Evolutionary conservation across 1,140 invertebrate genomes (phyloP), one percentile per base, ranked within the genome.

Genomic region (Drosophila littoralis): DNA sequence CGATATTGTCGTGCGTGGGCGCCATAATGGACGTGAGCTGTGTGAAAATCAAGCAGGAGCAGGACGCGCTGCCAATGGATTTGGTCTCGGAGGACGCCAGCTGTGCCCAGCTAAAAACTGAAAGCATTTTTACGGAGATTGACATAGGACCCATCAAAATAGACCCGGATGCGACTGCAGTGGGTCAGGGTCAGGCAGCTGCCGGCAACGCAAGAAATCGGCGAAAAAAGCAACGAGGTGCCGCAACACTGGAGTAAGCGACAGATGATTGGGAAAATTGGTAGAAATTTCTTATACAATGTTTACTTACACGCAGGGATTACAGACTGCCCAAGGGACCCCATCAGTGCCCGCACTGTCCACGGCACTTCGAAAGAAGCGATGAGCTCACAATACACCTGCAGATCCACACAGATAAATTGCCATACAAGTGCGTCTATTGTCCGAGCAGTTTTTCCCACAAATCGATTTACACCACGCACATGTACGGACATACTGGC

Each of bases 111-210:
- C 13, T 43, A 0, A 42, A 70, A 36, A 54, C 43, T 7, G 58
- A 51, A 51, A n/a, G 7, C 28, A 1, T 22, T 40, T 28, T 42
- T 2, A 3, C 15, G 6, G 54, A 57, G 6, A 38, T 57, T 3
- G 54, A 70, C 13, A 70, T 70, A 32, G 67, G 67, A 28, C 67
- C 67, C 4, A 12, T 70, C 10, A 70, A 70, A 38, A 63, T 70
- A 32, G 67, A 69, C 12, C 40, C 48, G 2, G 48, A 13, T 12
- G 17, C 5, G 12, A 7, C 17, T 17, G 28, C 12, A 43, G 55
- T 32, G 22, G 13, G 22, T 1, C 12, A 42, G 6, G 10, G 10
- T 0, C 2, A 22, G n/a, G 10, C 38, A 43, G 10, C 17, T 12
- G 5, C 17, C 22, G 17, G 15, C 60, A 40, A 40, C 38, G 10